Percentiles rank a stretch among this genome's conserved stretches.
Conservation (phyloP, 1,140 invertebrate species). For the Cydia pomonella region DNA sequence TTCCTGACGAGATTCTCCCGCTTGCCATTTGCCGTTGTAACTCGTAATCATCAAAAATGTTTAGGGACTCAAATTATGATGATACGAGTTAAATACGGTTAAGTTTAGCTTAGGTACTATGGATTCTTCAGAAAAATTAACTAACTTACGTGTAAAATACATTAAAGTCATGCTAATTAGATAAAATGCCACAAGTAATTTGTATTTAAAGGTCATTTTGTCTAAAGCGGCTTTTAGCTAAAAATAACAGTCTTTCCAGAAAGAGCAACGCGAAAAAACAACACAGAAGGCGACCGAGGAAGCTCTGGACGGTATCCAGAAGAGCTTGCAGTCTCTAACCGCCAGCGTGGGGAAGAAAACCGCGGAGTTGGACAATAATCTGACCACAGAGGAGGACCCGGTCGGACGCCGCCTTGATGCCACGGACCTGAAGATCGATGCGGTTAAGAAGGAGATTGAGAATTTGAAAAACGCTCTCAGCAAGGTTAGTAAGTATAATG, state of each 20-base stretch:
- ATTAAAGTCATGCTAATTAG: too few relatives aligned
- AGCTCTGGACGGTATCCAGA: constrained; percentile 84
- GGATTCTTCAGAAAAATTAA: too few relatives aligned
- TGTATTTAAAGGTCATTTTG: not conserved
- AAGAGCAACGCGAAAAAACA: constrained; percentile 84
- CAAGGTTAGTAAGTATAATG: constrained; percentile 54
- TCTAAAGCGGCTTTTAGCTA: not conserved
- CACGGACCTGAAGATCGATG: constrained; percentile 77
- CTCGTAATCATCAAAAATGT: too few relatives aligned
- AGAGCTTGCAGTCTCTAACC: constrained; percentile 81
- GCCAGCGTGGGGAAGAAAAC: constrained; percentile 54
- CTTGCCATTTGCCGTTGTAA: too few relatives aligned
- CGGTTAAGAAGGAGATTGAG: constrained; percentile 80
- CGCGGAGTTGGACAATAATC: constrained; percentile 79
- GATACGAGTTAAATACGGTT: too few relatives aligned
- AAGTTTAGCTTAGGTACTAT: too few relatives aligned
- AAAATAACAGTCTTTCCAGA: constrained; percentile 65
- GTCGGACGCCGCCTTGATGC: constrained; percentile 53
- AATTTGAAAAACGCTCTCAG: constrained; percentile 79
- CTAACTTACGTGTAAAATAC: too few relatives aligned
- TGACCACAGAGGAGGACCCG: constrained; percentile 67
- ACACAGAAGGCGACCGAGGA: constrained; percentile 86
- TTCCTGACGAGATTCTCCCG: too few relatives aligned
- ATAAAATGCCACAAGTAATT: too few relatives aligned
- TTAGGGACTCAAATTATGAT: too few relatives aligned